Evolutionary conservation across 92 coral and sea anemone genomes (phyloP).

Genomic region (Anthopleura xanthogrammica): DNA sequence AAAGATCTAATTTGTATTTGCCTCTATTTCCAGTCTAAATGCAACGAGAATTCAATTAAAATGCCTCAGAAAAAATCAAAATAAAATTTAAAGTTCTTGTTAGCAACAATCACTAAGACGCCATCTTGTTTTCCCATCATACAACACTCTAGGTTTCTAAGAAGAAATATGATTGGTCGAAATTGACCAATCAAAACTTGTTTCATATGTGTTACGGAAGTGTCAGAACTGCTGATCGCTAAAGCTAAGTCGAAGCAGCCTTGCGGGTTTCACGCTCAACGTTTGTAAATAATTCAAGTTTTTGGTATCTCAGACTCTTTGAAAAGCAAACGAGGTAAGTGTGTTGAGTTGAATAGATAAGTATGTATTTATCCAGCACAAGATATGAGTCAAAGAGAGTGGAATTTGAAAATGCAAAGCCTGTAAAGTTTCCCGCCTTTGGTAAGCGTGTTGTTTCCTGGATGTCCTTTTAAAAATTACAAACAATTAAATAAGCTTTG

Average conservation of each 20-base stretch:
- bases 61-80: not conserved
- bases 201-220: conserved; percentile 11
- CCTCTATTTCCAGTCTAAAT: not conserved
- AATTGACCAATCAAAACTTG: conserved; percentile 12
- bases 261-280: not conserved
- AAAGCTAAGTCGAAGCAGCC: too few relatives aligned
- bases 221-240: not conserved
- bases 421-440: not conserved
- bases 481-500: too few relatives aligned
- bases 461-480: not conserved
- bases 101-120: conserved; percentile 41
- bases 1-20: not conserved
- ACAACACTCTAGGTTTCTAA: conserved; percentile 1
- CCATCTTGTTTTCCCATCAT: conserved; percentile 26
- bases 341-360: not conserved
- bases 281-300: not conserved
- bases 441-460: not conserved
- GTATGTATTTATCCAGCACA: not conserved
- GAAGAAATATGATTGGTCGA: not conserved
- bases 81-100: not conserved
- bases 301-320: not conserved
- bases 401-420: not conserved
- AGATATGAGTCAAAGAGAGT: not conserved
- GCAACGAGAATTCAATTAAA: not conserved
- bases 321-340: not conserved